These are phyloP conservation scores for Phataginus tricuspis DNA, from an alignment of 2,797 vertebrate species.

Conservation along the genomic window DNA sequence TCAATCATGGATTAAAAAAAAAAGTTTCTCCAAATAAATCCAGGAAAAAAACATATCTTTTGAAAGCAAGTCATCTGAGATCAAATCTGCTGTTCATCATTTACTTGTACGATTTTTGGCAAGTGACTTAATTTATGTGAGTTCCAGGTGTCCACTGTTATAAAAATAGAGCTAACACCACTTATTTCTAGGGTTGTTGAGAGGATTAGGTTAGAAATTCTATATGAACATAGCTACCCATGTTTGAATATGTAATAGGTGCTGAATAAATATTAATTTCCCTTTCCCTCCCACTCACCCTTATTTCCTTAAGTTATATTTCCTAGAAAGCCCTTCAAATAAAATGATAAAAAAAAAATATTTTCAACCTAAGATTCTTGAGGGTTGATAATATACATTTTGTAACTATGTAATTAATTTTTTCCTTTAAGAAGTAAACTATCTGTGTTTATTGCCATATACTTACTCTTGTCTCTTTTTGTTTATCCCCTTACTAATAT, in stretches of 20 bases:
- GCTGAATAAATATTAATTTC: conserved; percentile 26
- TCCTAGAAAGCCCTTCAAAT: not conserved
- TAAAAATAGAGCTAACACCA: not conserved
- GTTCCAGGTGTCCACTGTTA: not conserved
- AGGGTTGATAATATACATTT: not conserved
- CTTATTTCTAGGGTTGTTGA: not conserved
- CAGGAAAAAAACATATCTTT: not conserved
- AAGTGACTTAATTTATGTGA: conserved; percentile 40
- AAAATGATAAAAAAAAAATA: not conserved
- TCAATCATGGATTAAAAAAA: not conserved
- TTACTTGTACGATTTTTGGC: not conserved
- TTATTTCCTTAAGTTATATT: conserved; percentile 9
- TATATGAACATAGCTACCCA: not conserved
- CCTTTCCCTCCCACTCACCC: not conserved
- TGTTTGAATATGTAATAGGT: conserved; percentile 12
- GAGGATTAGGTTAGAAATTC: not conserved
- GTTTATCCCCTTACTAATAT: not conserved
- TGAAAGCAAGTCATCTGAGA: conserved; percentile 12
- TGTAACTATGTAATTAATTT: not conserved
- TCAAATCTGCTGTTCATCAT: not conserved
- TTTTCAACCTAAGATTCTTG: not conserved
- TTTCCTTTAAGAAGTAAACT: not conserved
- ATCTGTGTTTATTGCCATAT: not conserved
- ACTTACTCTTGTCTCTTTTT: not conserved
- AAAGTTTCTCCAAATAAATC: not conserved